Evolutionary conservation across 2,797 vertebrate genomes (phyloP), one percentile per base, ranked within the genome.

Genomic region (Dendrocincla tyrannina): DNA sequence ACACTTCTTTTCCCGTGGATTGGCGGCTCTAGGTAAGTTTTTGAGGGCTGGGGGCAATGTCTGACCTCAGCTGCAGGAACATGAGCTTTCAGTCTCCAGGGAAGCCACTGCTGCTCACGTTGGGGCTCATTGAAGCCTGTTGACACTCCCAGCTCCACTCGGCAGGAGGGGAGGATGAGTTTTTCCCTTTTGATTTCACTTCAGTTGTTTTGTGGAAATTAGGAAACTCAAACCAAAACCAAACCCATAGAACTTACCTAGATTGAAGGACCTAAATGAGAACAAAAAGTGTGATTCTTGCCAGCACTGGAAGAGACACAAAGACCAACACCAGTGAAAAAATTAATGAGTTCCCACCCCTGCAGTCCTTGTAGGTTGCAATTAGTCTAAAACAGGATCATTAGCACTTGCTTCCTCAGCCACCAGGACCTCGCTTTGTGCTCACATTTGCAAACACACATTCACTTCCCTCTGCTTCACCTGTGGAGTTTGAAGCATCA

Each of bases 391-490:
- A 95, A 69, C 50, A 74, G 5, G 27, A 49, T 70, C 55, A 60
- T 93, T 84, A 93, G 89, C 83, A 33, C 85, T 67, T 37, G 56
- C 80, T 79, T 82, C 77, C 75, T 94, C 88, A 83, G 92, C 80
- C 82, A 7, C 55, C 63, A 78, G 85, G 89, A 47, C 77, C 62
- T 77, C 9, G 8, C 37, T 89, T 89, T 89, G 76, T 89, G 86
- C 59, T 55, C 20, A 17, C 46, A 20, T 67, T 50, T 68, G 60
- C 73, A 93, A 92, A 91, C 60, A 73, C 59, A 28, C 10, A 4
- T 64, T 85, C 59, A 9, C 74, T 41, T 70, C 41, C 63, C 67
- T 32, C 39, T 10, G 20, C 56, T 53, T 56, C 53, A 58, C 64
- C 64, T 59, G 39, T 22, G 4, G 52, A 56, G 56, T 64, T 58